Evolutionary conservation across 1,140 invertebrate genomes (phyloP).

Genomic region (Anadara kagoshimensis): DNA sequence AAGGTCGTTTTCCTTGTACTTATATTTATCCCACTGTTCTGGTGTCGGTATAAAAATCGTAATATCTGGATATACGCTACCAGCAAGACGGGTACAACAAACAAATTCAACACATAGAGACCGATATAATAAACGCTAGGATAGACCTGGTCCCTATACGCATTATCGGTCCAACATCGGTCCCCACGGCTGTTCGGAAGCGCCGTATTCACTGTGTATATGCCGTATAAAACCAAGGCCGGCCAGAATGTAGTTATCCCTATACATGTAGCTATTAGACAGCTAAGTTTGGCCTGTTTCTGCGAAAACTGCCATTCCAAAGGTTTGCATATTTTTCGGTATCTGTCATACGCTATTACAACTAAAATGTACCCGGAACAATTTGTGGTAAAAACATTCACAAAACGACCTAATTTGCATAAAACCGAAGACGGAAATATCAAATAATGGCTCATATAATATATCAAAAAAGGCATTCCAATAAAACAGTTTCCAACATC

Average conservation of each 20-base stretch:
- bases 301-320: neutral
- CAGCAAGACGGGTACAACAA: neutral
- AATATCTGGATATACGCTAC: neutral
- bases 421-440: neutral
- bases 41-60: neutral
- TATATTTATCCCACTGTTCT: neutral
- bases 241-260: neutral
- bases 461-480: neutral
- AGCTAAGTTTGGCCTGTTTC: neutral
- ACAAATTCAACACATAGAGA: neutral
- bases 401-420: neutral
- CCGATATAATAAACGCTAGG: neutral
- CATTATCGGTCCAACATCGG: neutral
- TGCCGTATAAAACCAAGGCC: neutral
- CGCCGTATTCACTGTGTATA: neutral
- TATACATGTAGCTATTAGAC: neutral
- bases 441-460: neutral
- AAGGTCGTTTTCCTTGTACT: neutral
- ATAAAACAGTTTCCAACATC: neutral
- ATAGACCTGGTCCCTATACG: neutral
- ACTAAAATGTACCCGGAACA: conserved; percentile 17
- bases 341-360: conserved; percentile 8
- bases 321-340: conserved; percentile 23
- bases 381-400: neutral
- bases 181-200: neutral